phyloP scores from a whole-genome alignment of 2,797 vertebrate genomes.

The Liparis tanakae region DNA sequence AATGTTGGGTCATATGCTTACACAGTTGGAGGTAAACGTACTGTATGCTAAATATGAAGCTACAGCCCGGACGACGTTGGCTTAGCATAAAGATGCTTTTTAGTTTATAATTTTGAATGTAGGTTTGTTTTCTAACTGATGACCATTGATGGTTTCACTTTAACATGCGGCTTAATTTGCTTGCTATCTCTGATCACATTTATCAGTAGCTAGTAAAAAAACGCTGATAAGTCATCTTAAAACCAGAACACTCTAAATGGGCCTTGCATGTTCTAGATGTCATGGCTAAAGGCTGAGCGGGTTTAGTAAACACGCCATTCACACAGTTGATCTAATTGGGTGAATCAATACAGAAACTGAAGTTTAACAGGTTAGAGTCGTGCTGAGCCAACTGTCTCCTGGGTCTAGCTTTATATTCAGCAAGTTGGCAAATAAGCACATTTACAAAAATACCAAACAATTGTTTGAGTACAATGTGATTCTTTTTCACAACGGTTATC shows the following conservation, averaged over 20 bases:
- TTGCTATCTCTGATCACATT: too few species aligned
- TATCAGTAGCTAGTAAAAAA: neutral
- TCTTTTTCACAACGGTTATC: neutral
- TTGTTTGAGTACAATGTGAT: neutral
- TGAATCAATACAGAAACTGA: too few species aligned
- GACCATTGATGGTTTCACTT: neutral
- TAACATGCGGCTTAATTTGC: neutral
- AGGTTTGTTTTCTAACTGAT: neutral
- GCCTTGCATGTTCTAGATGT: neutral
- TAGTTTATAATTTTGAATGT: too few species aligned
- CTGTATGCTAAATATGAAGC: neutral
- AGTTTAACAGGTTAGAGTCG: too few species aligned
- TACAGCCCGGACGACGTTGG: neutral
- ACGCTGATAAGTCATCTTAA: neutral
- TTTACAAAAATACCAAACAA: neutral
- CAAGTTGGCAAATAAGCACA: neutral
- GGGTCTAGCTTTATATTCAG: neutral
- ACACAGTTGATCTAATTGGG: too few species aligned
- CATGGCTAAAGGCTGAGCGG: neutral
- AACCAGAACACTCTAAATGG: neutral
- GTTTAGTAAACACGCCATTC: too few species aligned
- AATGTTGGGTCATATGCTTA: conserved; percentile 5
- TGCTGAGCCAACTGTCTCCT: neutral
- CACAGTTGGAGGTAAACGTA: neutral
- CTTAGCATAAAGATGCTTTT: neutral